Percentiles rank a stretch among this genome's conserved stretches.
Evolutionary conservation across 30 jellyfish, hydroid and myxozoan genomes (phyloP).

Genomic region (Hydractinia echinata): DNA sequence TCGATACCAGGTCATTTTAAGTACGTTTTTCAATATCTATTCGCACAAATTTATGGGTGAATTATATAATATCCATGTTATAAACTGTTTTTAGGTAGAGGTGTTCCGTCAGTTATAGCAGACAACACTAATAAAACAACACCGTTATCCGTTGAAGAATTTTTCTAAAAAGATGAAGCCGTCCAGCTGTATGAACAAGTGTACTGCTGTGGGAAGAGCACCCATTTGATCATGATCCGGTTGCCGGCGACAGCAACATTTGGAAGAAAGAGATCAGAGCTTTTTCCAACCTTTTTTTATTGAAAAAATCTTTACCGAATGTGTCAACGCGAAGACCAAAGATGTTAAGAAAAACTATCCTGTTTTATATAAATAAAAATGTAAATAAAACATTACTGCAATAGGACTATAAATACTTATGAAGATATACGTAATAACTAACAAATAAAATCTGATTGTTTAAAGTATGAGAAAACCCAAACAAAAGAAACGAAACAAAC

Average conservation of each 20-base stretch:
- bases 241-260: not conserved
- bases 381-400: no score
- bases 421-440: no score
- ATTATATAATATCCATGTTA: no score
- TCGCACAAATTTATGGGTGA: no score
- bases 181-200: not conserved
- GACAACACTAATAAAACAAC: not conserved
- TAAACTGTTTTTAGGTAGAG: not conserved
- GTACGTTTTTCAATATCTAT: not conserved
- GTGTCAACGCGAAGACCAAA: slow-evolving; percentile 1
- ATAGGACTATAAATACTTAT: no score
- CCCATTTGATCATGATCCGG: not conserved
- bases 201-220: no score
- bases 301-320: not conserved
- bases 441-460: no score
- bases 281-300: not conserved
- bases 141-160: not conserved
- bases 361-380: no score
- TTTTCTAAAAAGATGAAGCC: not conserved
- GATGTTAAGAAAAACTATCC: not conserved
- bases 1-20: not conserved
- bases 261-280: not conserved
- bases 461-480: no score
- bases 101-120: not conserved
- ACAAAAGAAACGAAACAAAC: no score